Evolutionary conservation across 2,888 invertebrate genomes (phyloP).

Genomic region (Odontocerum albicorne): DNA sequence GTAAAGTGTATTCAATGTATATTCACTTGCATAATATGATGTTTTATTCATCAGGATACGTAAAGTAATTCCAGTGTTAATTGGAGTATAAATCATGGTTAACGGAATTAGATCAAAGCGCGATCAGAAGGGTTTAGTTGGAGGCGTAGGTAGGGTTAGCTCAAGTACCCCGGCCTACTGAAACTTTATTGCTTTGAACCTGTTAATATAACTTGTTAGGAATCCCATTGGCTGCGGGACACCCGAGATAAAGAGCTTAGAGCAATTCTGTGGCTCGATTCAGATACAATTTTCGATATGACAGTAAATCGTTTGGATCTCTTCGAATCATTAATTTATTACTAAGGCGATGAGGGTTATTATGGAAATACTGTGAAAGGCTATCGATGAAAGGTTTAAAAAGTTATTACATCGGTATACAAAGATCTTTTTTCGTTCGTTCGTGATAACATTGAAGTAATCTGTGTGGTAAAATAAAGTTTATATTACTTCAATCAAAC

Average conservation of each 20-base stretch:
- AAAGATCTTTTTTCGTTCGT: too few species aligned
- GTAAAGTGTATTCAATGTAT: too few species aligned
- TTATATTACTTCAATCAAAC: too few species aligned
- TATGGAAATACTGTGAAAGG: neutral
- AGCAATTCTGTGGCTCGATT: neutral
- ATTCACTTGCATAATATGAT: too few species aligned
- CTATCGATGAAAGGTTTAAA: too few species aligned
- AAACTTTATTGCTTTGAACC: constrained; percentile 1
- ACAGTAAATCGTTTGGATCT: neutral
- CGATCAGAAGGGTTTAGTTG: neutral
- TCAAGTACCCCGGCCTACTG: neutral
- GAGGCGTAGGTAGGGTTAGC: constrained; percentile 6
- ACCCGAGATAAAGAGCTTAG: neutral
- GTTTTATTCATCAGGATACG: constrained; percentile 3
- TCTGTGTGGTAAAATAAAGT: too few species aligned
- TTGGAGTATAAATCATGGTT: constrained; percentile 6
- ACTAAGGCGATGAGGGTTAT: neutral
- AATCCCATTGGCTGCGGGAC: neutral
- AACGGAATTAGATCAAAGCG: constrained; percentile 4
- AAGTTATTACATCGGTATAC: too few species aligned
- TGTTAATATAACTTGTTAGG: constrained; percentile 7
- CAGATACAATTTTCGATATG: constrained; percentile 8
- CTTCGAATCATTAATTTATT: constrained; percentile 4
- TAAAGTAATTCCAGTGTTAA: constrained; percentile 6
- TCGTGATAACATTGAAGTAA: too few species aligned